Evolutionary conservation across 92 coral and sea anemone species (phyloP).

Genomic region (Zoanthus solanderi): DNA sequence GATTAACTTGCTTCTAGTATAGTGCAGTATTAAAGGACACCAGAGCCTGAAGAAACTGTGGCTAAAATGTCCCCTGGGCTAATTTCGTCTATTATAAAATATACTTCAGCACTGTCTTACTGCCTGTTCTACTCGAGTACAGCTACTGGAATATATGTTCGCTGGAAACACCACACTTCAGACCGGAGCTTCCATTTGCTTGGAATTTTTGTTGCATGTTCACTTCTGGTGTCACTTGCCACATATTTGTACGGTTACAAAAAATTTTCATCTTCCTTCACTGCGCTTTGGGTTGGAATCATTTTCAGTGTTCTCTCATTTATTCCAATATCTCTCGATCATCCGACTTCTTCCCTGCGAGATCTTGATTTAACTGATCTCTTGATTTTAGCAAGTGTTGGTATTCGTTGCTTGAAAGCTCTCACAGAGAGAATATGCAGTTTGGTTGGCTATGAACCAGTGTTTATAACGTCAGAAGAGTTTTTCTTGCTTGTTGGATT

Average conservation of each 20-base stretch:
- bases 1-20: not conserved
- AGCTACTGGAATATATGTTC: constrained; percentile 83
- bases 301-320: constrained; percentile 93
- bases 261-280: constrained; percentile 80
- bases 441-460: constrained; percentile 65
- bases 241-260: constrained; percentile 82
- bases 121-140: constrained; percentile 83
- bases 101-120: constrained; percentile 70
- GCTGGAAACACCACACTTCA: constrained; percentile 93
- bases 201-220: constrained; percentile 79
- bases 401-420: constrained; percentile 72
- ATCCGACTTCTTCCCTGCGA: constrained; percentile 79
- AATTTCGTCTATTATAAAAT: constrained; percentile 61
- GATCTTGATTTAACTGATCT: constrained; percentile 94
- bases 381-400: constrained; percentile 80
- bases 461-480: constrained; percentile 82
- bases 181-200: constrained; percentile 86
- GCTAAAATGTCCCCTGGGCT: constrained; percentile 55
- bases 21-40: not conserved
- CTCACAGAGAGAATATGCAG: constrained; percentile 77
- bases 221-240: constrained; percentile 80
- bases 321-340: constrained; percentile 95
- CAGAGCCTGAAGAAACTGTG: not conserved
- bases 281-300: constrained; percentile 92
- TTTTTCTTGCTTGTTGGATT: constrained; percentile 84